Percentiles rank a stretch among this genome's conserved stretches.
phyloP scores from a whole-genome alignment of 2,113 vertebrate species.

The Osmerus mordax region DNA sequence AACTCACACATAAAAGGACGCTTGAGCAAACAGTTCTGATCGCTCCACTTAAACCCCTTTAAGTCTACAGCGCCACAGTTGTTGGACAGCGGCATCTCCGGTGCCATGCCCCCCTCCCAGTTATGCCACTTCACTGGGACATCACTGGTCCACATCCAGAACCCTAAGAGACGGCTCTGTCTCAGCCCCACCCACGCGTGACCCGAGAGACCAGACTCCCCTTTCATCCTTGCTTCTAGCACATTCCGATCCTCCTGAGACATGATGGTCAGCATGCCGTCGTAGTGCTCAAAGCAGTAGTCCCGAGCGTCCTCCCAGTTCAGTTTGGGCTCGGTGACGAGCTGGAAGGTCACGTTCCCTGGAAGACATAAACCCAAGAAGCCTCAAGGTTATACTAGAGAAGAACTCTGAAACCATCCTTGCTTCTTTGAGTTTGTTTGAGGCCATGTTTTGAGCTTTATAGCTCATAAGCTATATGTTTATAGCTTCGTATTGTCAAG shows the following conservation, averaged over 20 bases:
- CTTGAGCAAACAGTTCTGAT: conserved; percentile 17
- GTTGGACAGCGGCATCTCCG: conserved; percentile 27
- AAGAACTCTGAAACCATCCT: too few species aligned
- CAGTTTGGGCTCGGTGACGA: accelerated
- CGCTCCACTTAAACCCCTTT: conserved; percentile 23
- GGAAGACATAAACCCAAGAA: not conserved
- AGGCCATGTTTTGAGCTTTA: too few species aligned
- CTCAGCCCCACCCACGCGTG: conserved; percentile 58
- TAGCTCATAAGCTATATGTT: too few species aligned
- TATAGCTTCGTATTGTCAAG: too few species aligned
- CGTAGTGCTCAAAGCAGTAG: conserved; percentile 12
- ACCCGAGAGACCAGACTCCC: accelerated
- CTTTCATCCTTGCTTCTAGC: not conserved
- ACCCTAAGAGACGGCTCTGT: conserved; percentile 60
- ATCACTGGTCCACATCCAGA: conserved; percentile 62
- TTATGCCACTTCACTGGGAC: conserved; percentile 10
- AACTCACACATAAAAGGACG: conserved; percentile 43
- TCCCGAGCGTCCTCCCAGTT: conserved; percentile 37
- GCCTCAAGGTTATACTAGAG: too few species aligned
- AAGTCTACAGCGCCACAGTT: conserved; percentile 43
- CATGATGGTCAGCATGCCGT: conserved; percentile 35
- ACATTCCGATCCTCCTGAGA: not conserved
- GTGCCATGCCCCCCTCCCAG: conserved; percentile 24
- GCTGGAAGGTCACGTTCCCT: conserved; percentile 40
- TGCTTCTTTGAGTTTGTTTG: too few species aligned